These are phyloP conservation scores for Styela plicata DNA, from an alignment of 23 tunicate genomes.

Conservation along the genomic window DNA sequence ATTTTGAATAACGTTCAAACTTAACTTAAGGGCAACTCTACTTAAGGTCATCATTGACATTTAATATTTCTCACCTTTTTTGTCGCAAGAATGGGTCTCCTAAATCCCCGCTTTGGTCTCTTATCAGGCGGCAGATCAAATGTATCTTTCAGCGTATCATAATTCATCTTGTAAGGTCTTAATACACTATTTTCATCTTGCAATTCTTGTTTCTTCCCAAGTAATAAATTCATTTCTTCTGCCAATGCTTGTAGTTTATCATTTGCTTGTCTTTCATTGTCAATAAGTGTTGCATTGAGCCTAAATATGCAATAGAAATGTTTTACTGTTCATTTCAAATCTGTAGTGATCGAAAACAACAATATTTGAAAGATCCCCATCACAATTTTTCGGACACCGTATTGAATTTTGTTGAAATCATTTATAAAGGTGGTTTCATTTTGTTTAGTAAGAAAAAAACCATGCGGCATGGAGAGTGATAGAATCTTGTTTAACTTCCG, in stretches of 20 bases:
- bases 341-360: no score
- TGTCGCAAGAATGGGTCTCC: conserved; percentile 82
- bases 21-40: no score
- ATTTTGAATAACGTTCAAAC: no score
- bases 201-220: conserved; percentile 18
- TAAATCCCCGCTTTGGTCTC: conserved; percentile 73
- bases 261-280: neutral
- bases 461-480: no score
- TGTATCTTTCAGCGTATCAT: conserved; percentile 72
- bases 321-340: no score
- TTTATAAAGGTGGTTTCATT: no score
- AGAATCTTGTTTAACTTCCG: no score
- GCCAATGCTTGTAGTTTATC: conserved; percentile 22
- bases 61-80: conserved; percentile 50
- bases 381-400: no score
- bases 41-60: neutral
- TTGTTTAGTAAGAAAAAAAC: no score
- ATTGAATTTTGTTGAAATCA: no score
- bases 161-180: conserved; percentile 62
- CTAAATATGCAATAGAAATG: neutral
- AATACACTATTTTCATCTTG: conserved; percentile 30
- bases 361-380: no score
- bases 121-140: conserved; percentile 88
- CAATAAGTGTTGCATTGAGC: conserved; percentile 20
- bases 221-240: conserved; percentile 8